These are phyloP conservation scores for Agelastica alni DNA, from an alignment of 2,888 invertebrate species.

Conservation along the genomic window DNA sequence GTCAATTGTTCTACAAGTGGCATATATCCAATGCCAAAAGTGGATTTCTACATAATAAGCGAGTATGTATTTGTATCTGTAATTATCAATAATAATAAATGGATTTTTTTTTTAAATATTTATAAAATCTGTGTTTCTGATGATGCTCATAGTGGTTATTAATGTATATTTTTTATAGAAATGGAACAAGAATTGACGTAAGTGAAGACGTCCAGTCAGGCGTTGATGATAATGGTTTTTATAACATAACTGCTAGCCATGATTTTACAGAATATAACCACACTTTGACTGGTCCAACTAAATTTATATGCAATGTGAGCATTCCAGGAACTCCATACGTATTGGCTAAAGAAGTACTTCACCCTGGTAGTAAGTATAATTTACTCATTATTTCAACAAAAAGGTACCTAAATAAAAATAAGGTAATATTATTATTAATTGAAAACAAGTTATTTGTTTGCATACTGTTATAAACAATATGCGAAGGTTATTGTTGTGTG, in stretches of 20 bases:
- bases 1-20: conserved; percentile 63
- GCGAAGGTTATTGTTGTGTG: no score
- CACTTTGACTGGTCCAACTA: conserved; percentile 60
- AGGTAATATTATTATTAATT: no score
- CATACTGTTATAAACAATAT: no score
- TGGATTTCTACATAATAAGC: conserved; percentile 45
- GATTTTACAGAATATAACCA: conserved; percentile 55
- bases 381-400: no score
- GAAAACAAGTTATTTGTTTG: no score
- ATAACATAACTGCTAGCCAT: conserved; percentile 62
- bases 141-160: no score
- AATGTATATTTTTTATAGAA: no score
- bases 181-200: conserved; percentile 38
- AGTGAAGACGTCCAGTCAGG: conserved; percentile 36
- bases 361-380: conserved; percentile 26
- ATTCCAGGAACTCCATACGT: conserved; percentile 67
- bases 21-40: conserved; percentile 62
- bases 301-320: conserved; percentile 65
- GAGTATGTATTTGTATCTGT: conserved; percentile 49
- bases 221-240: conserved; percentile 53
- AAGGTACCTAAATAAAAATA: no score
- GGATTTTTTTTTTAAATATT: no score
- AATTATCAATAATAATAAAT: background rate
- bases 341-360: conserved; percentile 39
- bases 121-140: no score